Base-by-base conservation (phyloP, 1,140 invertebrate species). In the Pseudomyrmex pallidus region DNA sequence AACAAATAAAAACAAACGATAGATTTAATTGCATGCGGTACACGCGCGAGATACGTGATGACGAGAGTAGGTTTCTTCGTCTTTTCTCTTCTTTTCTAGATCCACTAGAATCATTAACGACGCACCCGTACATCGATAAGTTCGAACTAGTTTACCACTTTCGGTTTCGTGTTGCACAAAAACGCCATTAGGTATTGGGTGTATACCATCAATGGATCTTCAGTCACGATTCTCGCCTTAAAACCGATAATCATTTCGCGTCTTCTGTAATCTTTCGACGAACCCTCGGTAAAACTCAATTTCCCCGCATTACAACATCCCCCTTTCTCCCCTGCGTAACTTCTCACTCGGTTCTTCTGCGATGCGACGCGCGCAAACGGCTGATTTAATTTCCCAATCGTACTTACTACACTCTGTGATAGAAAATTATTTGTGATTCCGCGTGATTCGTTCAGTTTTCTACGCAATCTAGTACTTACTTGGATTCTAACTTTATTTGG, bases 161-260 rank as follows among this genome's bases (percentile, higher is more conserved):
- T 74, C n/a, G n/a, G 66, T 77, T 80, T 86, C 46, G 83, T 67
- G 67, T 84, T 88, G 59, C 74, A 62, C 63, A 68, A 74, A 35
- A 85, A 87, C 67, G 61, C 76, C 76, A 88, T 82, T 82, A 76
- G 82, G 64, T 83, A 76, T 83, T 83, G 83, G 83, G 72, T 22
- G 7, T 68, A 13, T 13, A 77, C 13, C 52, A 25, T n/a, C 15
- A 54, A 67, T 15, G 48, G n/a, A 63, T 52, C 15, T 10, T 73
- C 50, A 44, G 56, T n/a, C 59, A 15, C 61, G 35, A 83, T 25
- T 54, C n/a, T 66, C 61, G 52, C 50, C 22, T 67, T 52, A 54
- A 15, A 83, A 35, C 35, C 46, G 73, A 83, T 52, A 57, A 20
- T 63, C 25, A 54, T 80, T 84, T 63, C 35, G 83, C 64, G 50